phyloP scores from a whole-genome alignment of 92 coral and sea anemone species.

The Montipora capitata region DNA sequence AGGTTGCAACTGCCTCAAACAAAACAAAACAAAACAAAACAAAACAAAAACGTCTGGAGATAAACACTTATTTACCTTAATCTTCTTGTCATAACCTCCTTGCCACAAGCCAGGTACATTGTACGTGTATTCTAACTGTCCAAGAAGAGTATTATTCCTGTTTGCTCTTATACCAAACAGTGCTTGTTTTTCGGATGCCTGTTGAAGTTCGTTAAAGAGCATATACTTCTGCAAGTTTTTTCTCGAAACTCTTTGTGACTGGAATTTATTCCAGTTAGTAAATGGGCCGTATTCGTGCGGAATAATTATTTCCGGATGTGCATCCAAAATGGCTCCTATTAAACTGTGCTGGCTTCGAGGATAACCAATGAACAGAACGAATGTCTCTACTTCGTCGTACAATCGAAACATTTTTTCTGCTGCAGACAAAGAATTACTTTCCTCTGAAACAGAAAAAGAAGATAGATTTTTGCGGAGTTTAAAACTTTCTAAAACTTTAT shows the following conservation, averaged over 20 bases:
- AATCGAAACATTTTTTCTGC: slow-evolving; percentile 2
- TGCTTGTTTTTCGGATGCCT: slow-evolving; percentile 8
- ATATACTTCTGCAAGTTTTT: slow-evolving; percentile 29
- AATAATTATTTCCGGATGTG: slow-evolving; percentile 64
- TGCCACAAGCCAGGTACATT: slow-evolving; percentile 47
- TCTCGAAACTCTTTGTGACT: background rate
- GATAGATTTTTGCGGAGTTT: background rate
- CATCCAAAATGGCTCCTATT: slow-evolving; percentile 68
- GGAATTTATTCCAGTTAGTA: slow-evolving; percentile 20
- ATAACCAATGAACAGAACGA: slow-evolving; percentile 77
- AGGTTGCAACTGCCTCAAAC: too few relatives aligned
- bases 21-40: too few relatives aligned
- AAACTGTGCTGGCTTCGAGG: slow-evolving; percentile 71
- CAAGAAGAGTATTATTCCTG: background rate
- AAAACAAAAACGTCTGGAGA: too few relatives aligned
- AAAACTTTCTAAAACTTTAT: too few relatives aligned
- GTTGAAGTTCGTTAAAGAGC: slow-evolving; percentile 25
- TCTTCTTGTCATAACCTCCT: slow-evolving; percentile 31
- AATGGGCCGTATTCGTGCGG: slow-evolving; percentile 54
- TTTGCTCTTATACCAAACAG: slow-evolving; percentile 43
- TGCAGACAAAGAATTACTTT: background rate
- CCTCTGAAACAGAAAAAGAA: background rate
- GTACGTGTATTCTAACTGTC: background rate
- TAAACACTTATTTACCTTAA: slow-evolving; percentile 13
- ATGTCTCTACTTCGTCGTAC: slow-evolving; percentile 42